phyloP scores from a whole-genome alignment of 1,140 invertebrate genomes.

The Drosophila ercepeae region DNA sequence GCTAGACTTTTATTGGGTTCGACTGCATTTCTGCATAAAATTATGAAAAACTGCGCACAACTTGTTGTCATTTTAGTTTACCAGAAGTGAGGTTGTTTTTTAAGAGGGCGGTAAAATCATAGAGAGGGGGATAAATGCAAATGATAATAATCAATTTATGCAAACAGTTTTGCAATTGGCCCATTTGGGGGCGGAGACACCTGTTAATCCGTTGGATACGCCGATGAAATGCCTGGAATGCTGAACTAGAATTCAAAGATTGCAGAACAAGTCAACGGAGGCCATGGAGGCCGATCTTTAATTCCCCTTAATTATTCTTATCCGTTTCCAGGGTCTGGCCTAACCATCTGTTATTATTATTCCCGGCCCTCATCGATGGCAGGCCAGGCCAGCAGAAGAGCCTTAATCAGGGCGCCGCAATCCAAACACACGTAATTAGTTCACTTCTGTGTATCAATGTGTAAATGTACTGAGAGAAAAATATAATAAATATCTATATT shows the following conservation, averaged over 20 bases:
- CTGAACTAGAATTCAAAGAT: conserved; percentile 13
- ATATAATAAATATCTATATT: no score
- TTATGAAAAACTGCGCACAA: conserved; percentile 51
- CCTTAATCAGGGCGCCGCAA: conserved; percentile 36
- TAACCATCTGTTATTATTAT: conserved; percentile 71
- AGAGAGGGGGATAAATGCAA: conserved; percentile 19
- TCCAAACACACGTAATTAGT: conserved; percentile 68
- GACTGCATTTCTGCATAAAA: conserved; percentile 65
- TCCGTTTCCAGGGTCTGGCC: conserved; percentile 48
- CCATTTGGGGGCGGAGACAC: conserved; percentile 42
- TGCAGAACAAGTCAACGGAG: not conserved
- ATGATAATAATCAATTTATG: conserved; percentile 57
- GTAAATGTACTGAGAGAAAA: not conserved
- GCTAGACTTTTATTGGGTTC: conserved; percentile 33
- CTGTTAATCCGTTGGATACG: conserved; percentile 57
- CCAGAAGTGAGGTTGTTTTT: conserved; percentile 20
- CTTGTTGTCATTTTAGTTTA: conserved; percentile 25
- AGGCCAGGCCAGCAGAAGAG: conserved; percentile 13
- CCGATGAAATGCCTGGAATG: conserved; percentile 26
- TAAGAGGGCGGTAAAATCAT: conserved; percentile 25
- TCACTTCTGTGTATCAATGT: conserved; percentile 14
- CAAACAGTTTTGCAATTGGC: conserved; percentile 32
- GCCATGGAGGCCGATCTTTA: conserved; percentile 21
- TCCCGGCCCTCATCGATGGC: conserved; percentile 30
- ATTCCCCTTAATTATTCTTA: conserved; percentile 58